These are phyloP conservation scores for Elgaria multicarinata DNA, from an alignment of 2,113 vertebrate genomes.

Conservation along the genomic window DNA sequence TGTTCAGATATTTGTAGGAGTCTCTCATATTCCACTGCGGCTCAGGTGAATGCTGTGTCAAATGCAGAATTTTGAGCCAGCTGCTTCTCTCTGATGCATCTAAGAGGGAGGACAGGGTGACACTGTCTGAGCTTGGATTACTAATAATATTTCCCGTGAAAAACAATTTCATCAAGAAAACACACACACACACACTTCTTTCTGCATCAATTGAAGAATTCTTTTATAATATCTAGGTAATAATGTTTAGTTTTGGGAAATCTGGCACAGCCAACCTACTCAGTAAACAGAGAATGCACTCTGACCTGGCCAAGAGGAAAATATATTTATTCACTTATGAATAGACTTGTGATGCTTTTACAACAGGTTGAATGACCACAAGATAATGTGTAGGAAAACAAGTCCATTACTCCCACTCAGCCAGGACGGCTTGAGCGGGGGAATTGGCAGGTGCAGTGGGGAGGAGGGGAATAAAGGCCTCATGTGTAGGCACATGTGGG, in stretches of 20 bases:
- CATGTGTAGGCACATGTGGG: too few relatives aligned
- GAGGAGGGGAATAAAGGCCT: too few relatives aligned
- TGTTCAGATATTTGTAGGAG: constrained; percentile 59
- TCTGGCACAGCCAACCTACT: constrained; percentile 10
- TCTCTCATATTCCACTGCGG: constrained; percentile 54
- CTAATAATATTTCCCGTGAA: constrained; percentile 14
- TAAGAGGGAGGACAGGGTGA: constrained; percentile 11
- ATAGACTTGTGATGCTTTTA: background rate
- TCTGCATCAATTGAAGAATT: background rate
- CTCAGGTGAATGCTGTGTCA: constrained; percentile 44
- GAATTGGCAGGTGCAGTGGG: too few relatives aligned
- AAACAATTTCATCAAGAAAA: background rate
- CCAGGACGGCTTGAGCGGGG: too few relatives aligned
- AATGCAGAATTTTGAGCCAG: constrained; percentile 36
- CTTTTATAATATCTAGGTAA: background rate
- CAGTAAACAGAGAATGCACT: constrained; percentile 11
- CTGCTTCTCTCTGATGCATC: constrained; percentile 12
- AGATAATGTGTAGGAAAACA: background rate
- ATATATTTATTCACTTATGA: constrained; percentile 20
- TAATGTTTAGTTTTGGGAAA: constrained; percentile 9
- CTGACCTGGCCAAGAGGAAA: constrained; percentile 4
- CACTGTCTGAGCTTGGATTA: constrained; percentile 9
- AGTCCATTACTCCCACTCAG: too few relatives aligned
- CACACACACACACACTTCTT: constrained; percentile 9
- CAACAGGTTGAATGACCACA: background rate